Percentiles rank a stretch among this genome's conserved stretches.
Conservation (phyloP, 2,888 invertebrate species). For the Nowickia ferox region DNA sequence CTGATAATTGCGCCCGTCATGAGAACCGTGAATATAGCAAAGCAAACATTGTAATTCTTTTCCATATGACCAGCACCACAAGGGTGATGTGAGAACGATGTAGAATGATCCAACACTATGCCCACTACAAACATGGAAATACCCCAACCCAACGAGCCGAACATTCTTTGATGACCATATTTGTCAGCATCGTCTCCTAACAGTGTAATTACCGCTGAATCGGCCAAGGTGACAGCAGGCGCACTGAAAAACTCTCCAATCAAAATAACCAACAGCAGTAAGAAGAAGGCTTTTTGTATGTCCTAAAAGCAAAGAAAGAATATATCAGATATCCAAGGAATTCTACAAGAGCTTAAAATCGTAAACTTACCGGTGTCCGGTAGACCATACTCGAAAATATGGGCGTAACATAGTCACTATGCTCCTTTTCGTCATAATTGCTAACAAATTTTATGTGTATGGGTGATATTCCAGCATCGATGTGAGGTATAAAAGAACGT, state of each 20-base stretch:
- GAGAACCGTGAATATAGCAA: conserved; percentile 97
- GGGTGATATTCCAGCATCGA: conserved; percentile 85
- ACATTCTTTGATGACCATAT: conserved; percentile 99
- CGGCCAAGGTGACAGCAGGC: conserved; percentile 97
- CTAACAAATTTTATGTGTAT: conserved; percentile 89
- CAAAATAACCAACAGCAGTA: conserved; percentile 94
- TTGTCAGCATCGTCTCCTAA: conserved; percentile 94
- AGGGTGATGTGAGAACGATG: conserved; percentile 96
- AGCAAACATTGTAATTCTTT: conserved; percentile 99
- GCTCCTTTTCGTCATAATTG: conserved; percentile 88
- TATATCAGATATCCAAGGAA: background rate
- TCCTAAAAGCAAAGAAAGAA: conserved; percentile 84
- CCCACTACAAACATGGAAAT: conserved; percentile 98
- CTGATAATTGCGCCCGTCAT: conserved; percentile 97
- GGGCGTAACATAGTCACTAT: conserved; percentile 93
- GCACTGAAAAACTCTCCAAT: conserved; percentile 99
- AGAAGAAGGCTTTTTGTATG: conserved; percentile 97
- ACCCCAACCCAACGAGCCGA: conserved; percentile 99
- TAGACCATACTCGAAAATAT: conserved; percentile 97
- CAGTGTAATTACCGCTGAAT: conserved; percentile 94
- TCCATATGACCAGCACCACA: conserved; percentile 95
- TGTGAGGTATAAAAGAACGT: conserved; percentile 78
- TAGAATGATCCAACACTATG: conserved; percentile 97
- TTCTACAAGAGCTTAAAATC: background rate
- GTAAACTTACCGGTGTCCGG: conserved; percentile 84